Evolutionary conservation across 2,113 vertebrate species (phyloP).

Genomic region (Otus sunia): DNA sequence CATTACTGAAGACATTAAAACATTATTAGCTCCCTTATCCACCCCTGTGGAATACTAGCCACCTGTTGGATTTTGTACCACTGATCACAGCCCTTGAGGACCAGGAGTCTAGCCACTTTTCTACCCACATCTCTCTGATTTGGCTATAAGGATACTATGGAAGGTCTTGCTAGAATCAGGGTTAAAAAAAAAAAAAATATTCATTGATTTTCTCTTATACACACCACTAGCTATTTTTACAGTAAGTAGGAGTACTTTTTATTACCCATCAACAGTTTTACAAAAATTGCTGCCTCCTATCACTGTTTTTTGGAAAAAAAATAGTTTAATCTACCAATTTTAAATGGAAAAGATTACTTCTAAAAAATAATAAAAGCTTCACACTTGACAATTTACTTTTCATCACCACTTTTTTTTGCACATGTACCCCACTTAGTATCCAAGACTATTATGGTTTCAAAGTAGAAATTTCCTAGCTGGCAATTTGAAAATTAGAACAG

Average conservation of each 20-base stretch:
- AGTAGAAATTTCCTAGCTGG: neutral
- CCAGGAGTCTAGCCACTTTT: neutral
- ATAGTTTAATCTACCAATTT: neutral
- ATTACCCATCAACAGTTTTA: neutral
- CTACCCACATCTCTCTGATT: neutral
- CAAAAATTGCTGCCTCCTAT: neutral
- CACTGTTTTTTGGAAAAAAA: neutral
- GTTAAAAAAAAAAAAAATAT: neutral
- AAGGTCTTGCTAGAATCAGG: neutral
- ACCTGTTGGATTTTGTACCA: neutral
- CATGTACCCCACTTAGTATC: neutral
- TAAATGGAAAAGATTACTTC: neutral
- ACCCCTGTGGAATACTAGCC: neutral
- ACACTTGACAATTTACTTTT: neutral
- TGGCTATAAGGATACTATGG: neutral
- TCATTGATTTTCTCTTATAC: neutral
- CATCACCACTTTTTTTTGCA: neutral
- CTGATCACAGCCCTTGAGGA: neutral
- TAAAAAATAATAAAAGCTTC: neutral
- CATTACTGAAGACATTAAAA: neutral
- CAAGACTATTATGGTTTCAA: neutral
- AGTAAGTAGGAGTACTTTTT: neutral
- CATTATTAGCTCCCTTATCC: too few species aligned
- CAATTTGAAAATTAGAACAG: neutral
- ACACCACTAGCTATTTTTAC: neutral